phyloP scores from a whole-genome alignment of 2,888 invertebrate species.

The Limenitis arthemis region DNA sequence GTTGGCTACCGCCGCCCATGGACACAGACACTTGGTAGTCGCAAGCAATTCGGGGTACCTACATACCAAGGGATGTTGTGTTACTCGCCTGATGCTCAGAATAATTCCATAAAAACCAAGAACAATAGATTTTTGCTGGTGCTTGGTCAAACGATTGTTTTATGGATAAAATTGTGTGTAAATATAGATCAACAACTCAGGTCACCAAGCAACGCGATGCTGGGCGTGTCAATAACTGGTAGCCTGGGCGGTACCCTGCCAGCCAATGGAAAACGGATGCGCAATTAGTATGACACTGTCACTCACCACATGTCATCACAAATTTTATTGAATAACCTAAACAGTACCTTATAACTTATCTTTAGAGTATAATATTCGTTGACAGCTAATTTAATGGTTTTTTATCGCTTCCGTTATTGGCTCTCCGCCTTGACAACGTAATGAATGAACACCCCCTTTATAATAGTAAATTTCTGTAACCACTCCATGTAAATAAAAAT shows the following conservation, averaged over 20 bases:
- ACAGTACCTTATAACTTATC: constrained; percentile 16
- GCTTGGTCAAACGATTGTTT: too few species aligned
- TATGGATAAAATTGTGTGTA: too few species aligned
- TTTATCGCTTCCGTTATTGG: constrained; percentile 43
- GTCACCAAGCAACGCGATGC: constrained; percentile 42
- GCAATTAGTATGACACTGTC: constrained; percentile 61
- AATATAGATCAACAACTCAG: constrained; percentile 10
- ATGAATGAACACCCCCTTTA: neutral
- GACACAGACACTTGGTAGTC: too few species aligned
- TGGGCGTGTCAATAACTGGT: constrained; percentile 38
- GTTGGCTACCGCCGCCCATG: too few species aligned
- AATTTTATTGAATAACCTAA: constrained; percentile 17
- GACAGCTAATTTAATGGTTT: constrained; percentile 6
- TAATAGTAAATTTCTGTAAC: neutral
- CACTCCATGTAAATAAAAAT: neutral
- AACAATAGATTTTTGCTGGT: too few species aligned
- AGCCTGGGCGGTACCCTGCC: constrained; percentile 35
- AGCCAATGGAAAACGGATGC: constrained; percentile 57
- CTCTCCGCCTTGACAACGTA: constrained; percentile 19
- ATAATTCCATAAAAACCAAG: too few species aligned
- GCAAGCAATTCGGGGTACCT: too few species aligned
- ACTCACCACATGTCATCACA: constrained; percentile 44
- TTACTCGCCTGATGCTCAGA: too few species aligned
- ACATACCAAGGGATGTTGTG: too few species aligned
- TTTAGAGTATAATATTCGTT: constrained; percentile 22